Evolutionary conservation across 2,888 invertebrate species (phyloP).

Genomic region (Psylliodes chrysocephalus): DNA sequence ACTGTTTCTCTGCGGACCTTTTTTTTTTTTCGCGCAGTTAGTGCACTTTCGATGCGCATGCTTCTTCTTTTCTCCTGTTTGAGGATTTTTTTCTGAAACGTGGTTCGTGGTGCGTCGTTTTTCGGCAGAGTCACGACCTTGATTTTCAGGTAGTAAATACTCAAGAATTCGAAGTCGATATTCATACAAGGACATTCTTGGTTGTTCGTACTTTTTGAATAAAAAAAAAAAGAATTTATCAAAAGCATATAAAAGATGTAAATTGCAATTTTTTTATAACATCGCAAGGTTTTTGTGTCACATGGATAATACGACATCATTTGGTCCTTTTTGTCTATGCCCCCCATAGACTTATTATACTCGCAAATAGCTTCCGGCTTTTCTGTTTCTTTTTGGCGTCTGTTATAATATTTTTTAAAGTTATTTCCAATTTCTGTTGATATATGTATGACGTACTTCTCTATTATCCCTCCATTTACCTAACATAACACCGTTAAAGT

Average conservation of each 20-base stretch:
- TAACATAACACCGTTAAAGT: slow-evolving; percentile 45
- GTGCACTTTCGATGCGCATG: too few species aligned
- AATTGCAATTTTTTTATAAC: slow-evolving; percentile 49
- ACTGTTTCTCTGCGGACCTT: slow-evolving; percentile 23
- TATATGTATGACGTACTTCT: slow-evolving; percentile 51
- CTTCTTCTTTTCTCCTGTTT: slow-evolving; percentile 13
- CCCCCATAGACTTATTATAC: slow-evolving; percentile 41
- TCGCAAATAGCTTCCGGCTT: too few species aligned
- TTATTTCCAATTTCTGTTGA: slow-evolving; percentile 46
- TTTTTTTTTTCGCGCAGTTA: slow-evolving; percentile 8
- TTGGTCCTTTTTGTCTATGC: slow-evolving; percentile 49
- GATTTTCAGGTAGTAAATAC: slow-evolving; percentile 16
- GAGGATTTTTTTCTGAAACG: slow-evolving; percentile 1
- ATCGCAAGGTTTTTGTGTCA: slow-evolving; percentile 41
- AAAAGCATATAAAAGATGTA: slow-evolving; percentile 26
- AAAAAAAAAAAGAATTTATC: slow-evolving; percentile 34
- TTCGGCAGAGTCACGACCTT: not conserved
- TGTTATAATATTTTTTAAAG: slow-evolving; percentile 38
- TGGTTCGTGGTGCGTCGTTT: not conserved
- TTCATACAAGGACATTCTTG: too few species aligned
- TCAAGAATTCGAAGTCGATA: not conserved
- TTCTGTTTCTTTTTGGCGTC: slow-evolving; percentile 28
- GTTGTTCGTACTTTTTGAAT: slow-evolving; percentile 12
- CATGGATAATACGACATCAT: too few species aligned
- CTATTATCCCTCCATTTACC: slow-evolving; percentile 54